Base-by-base conservation (phyloP, 2,888 invertebrate genomes). In the Hipparchia sbordonii region DNA sequence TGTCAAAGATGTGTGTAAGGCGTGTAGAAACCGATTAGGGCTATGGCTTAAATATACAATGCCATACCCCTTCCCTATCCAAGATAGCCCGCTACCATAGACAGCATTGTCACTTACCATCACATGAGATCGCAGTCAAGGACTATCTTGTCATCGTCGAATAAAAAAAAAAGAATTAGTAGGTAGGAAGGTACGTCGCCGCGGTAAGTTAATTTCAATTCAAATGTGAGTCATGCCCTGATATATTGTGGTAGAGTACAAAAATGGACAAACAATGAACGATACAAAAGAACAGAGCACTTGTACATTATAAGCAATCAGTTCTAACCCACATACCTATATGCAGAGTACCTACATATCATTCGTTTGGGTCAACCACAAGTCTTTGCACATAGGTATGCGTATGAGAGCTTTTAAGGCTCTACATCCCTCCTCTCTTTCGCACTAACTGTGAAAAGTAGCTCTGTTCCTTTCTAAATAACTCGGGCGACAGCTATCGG, bases 401-500 rank as follows among this genome's bases (percentile, higher is more conserved):
- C 60, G 59, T 72, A 71, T 75, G 61, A 71, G 79, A 81, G 82
- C 82, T 82, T 82, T 80, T 78, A 79, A 82, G 81, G 79, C 79
- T 82, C 77, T 70, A 67, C 63, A 70, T 73, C 56, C 45, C 6
- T 71, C 46, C 6, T 79, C 78, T 48, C 65, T 72, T 9, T 80
- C 77, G 4, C 78, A 69, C 81, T 10, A 23, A 63, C 72, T 60
- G 66, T 52, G 5, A 10, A 70, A 59, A 61, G 5, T 45, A 70
- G 2, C 46, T 9, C 70, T 13, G 46, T 87, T 87, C 81, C 85
- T 23, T 59, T 88, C 83, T 70, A 67, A 39, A 61, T 77, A 79
- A 72, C 78, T 74, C 77, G 71, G 78, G 80, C 89, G 91, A 89
- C 88, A 84, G 78, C 91, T 91, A 82, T 86, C 88, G 93, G 87